phyloP scores from a whole-genome alignment of 2,113 vertebrate species.

The Kryptolebias marmoratus region DNA sequence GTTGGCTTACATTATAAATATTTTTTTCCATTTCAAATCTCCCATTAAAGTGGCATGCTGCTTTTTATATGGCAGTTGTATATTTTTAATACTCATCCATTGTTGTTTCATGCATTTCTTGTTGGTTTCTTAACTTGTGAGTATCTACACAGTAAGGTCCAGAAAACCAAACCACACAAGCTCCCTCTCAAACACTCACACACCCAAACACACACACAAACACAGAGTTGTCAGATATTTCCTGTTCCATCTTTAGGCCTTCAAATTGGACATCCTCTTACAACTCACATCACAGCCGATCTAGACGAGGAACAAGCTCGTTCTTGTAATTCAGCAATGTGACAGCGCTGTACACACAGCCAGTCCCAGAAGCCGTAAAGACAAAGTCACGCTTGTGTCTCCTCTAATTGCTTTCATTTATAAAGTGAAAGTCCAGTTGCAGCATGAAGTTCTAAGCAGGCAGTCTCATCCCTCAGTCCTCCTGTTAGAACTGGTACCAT shows the following conservation, averaged over 20 bases:
- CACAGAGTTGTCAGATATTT: conserved; percentile 33
- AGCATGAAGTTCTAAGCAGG: conserved; percentile 70
- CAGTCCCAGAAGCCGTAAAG: conserved; percentile 57
- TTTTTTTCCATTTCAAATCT: conserved; percentile 77
- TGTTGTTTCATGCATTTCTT: conserved; percentile 90
- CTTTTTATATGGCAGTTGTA: conserved; percentile 86
- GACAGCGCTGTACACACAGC: conserved; percentile 53
- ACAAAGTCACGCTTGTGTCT: conserved; percentile 64
- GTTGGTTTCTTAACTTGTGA: conserved; percentile 82
- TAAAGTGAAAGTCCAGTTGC: conserved; percentile 76
- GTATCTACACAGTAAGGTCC: conserved; percentile 88
- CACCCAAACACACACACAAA: conserved; percentile 20
- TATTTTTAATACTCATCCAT: conserved; percentile 81
- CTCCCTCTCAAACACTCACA: conserved; percentile 29
- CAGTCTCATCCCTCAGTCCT: conserved; percentile 57
- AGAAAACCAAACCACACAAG: conserved; percentile 55
- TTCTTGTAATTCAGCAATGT: conserved; percentile 53
- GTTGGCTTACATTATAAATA: conserved; percentile 84
- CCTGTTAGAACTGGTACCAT: conserved; percentile 97
- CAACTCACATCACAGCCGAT: conserved; percentile 39
- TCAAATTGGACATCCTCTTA: conserved; percentile 30
- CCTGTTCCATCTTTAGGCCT: conserved; percentile 30
- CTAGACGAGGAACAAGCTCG: conserved; percentile 50
- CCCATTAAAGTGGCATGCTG: conserved; percentile 83
- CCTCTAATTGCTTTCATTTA: conserved; percentile 53